Base-by-base conservation (phyloP, 2,888 invertebrate species). In the Epistrophe eligans region DNA sequence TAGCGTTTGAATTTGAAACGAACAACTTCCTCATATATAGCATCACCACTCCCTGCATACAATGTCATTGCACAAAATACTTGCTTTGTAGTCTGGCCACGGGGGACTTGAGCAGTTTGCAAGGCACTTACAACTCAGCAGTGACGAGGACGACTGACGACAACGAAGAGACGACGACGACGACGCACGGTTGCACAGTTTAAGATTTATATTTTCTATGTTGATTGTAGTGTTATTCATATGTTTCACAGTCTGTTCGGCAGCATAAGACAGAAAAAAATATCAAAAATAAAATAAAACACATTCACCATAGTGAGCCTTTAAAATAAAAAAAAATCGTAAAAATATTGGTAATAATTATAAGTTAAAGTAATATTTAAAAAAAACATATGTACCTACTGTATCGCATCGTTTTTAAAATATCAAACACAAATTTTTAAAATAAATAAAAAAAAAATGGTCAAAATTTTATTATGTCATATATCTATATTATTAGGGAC, bases 81-180 rank as follows among this genome's bases (percentile, higher is more conserved):
- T 67, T 19, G 24, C 70, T 70, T 70, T 70, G 70, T 40, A 70
- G 38, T 70, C 38, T 40, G 19, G 28, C 38, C 48, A 55, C 24
- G 32, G 38, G 28, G 67, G 60, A 70, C 45, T 62, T 13, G 60
- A 67, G 50, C 19, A 64, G 62, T 62, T 79, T 62, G 52, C 55
- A 35, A 66, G 66, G 60, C 72, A 67, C 60, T 77, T 77, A 66
- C 52, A 62, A 62, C 40, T 74, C 32, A 55, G 38, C 32, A 45
- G 28, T 17, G 35, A 35, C 32, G 32, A 35, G 45, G 43, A 45
- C 32, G 35, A 66, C 17, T 66, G 66, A n/a, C n/a, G n/a, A n/a
- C n/a, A n/a, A 24, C 24, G 1, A 24, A 24, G 3, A 24, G 24
- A 24, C 24, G 24, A 24, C 24, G 24, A 24, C 24, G n/a, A n/a